A percentile compares a stretch with the other conserved stretches of the same genome.
Conservation (phyloP, 2,113 vertebrate species). For the Calyptommatus sinebrachiatus region DNA sequence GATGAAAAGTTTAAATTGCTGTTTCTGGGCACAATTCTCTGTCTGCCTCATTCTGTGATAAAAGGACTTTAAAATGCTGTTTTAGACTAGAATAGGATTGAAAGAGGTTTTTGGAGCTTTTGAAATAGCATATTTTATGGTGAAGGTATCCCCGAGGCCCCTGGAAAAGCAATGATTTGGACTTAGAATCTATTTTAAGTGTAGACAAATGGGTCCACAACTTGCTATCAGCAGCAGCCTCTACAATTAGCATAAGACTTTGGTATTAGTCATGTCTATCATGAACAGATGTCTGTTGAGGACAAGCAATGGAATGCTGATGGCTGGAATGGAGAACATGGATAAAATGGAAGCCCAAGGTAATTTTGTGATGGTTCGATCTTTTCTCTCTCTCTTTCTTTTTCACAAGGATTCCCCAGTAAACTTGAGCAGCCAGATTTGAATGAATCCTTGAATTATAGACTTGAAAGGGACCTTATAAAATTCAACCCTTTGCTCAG, state of each 20-base stretch:
- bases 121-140: slow-evolving; percentile 58
- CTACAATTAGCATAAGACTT: background rate
- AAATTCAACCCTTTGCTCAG: too few species aligned
- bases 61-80: slow-evolving; percentile 60
- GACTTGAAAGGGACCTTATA: too few species aligned
- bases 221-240: slow-evolving; percentile 16
- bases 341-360: too few species aligned
- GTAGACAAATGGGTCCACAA: slow-evolving; percentile 32
- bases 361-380: too few species aligned
- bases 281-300: background rate
- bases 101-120: background rate
- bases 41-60: slow-evolving; percentile 65
- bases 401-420: too few species aligned
- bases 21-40: slow-evolving; percentile 65
- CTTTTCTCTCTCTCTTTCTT: too few species aligned
- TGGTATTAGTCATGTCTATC: background rate
- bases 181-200: slow-evolving; percentile 31
- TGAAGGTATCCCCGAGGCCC: slow-evolving; percentile 60
- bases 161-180: slow-evolving; percentile 53
- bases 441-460: too few species aligned
- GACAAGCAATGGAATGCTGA: background rate
- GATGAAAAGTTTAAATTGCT: slow-evolving; percentile 66
- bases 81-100: slow-evolving; percentile 63
- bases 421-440: too few species aligned
- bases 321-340: background rate